Conservation (phyloP, 2,888 invertebrate species). For the Oegoconia quadripuncta region DNA sequence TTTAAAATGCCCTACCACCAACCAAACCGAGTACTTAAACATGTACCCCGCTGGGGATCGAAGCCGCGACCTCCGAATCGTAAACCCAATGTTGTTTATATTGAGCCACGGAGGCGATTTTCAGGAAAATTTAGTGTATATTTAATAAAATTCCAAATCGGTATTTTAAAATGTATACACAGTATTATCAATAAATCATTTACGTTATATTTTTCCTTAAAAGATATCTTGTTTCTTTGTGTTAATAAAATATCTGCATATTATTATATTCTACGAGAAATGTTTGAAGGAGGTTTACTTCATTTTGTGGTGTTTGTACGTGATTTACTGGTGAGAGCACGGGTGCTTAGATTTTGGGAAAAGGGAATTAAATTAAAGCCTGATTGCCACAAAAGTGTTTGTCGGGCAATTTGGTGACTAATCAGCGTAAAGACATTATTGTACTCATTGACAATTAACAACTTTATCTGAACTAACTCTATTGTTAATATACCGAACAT, state of each 20-base stretch:
- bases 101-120: too few species aligned
- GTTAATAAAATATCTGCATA: slow-evolving; percentile 5
- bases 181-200: neutral
- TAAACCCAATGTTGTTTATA: too few species aligned
- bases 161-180: too few species aligned
- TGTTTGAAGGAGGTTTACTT: slow-evolving; percentile 3
- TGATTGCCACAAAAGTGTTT: slow-evolving; percentile 2
- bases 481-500: too few species aligned
- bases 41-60: too few species aligned
- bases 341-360: neutral
- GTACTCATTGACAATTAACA: too few species aligned
- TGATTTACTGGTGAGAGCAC: slow-evolving; percentile 1
- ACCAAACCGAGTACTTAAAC: too few species aligned
- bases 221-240: neutral
- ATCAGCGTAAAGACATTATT: neutral
- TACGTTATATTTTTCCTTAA: neutral
- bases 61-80: too few species aligned
- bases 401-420: neutral
- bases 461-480: too few species aligned
- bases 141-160: too few species aligned
- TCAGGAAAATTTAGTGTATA: too few species aligned
- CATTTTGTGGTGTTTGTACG: neutral
- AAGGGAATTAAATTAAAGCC: neutral
- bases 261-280: neutral
- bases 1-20: too few species aligned